These are phyloP conservation scores for Acanthiza pusilla DNA, from an alignment of 2,797 vertebrate species.

Conservation along the genomic window DNA sequence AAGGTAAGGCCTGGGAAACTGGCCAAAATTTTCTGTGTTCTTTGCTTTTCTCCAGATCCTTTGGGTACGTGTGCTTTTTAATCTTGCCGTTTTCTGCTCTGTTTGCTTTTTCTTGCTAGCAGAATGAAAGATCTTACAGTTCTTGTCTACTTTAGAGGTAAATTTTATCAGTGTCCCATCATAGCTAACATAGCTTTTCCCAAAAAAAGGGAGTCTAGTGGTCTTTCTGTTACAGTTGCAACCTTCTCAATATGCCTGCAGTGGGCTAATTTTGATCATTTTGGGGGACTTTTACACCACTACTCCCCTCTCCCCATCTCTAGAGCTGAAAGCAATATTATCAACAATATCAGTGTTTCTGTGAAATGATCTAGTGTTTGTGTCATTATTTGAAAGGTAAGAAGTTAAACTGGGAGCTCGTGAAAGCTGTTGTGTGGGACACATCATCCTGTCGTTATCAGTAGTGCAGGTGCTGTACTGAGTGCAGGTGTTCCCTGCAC, in stretches of 20 bases:
- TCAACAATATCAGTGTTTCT: neutral
- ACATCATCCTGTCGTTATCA: neutral
- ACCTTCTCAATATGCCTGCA: neutral
- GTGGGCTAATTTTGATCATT: neutral
- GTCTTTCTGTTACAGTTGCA: neutral
- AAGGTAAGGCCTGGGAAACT: constrained; percentile 83
- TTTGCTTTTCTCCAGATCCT: neutral
- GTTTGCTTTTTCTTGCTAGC: neutral
- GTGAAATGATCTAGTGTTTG: neutral
- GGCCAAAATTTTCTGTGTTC: neutral
- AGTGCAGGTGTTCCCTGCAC: neutral
- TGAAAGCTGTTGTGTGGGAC: neutral
- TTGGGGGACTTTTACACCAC: neutral
- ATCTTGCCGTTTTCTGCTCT: neutral
- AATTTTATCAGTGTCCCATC: neutral
- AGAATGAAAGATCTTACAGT: neutral
- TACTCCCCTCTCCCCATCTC: neutral
- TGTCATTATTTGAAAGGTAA: neutral
- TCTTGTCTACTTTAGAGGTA: neutral
- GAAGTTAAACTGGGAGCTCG: neutral
- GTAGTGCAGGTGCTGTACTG: neutral
- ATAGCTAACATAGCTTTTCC: neutral
- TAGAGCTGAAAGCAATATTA: neutral
- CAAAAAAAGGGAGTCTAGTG: neutral
- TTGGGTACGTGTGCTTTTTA: neutral